phyloP scores from a whole-genome alignment of 2,113 vertebrate genomes.

The Pangasianodon hypophthalmus region DNA sequence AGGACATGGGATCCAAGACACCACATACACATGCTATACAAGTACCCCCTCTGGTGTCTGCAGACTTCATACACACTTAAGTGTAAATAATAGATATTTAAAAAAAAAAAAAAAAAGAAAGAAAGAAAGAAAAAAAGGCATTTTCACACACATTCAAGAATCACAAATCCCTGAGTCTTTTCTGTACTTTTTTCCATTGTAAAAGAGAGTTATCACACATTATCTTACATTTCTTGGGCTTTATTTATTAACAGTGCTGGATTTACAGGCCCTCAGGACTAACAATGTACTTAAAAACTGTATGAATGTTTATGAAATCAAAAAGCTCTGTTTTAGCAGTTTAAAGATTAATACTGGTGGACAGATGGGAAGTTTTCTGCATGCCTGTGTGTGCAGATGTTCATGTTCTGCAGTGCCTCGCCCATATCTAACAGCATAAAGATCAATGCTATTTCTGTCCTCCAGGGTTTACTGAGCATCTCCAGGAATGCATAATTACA shows the following conservation, averaged over 20 bases:
- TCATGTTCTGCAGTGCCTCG: slow-evolving; percentile 58
- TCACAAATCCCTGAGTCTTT: neutral
- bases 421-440: slow-evolving; percentile 33
- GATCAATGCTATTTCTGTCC: slow-evolving; percentile 16
- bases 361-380: neutral
- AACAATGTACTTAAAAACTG: neutral
- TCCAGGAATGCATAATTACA: neutral
- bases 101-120: neutral
- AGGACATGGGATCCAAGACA: neutral
- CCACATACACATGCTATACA: slow-evolving; percentile 42
- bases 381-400: neutral
- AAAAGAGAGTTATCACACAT: neutral
- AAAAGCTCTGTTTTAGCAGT: neutral
- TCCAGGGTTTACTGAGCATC: slow-evolving; percentile 1
- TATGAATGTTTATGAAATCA: neutral
- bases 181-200: neutral
- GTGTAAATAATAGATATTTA: neutral
- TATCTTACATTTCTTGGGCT: neutral
- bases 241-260: neutral
- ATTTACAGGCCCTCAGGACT: neutral
- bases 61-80: slow-evolving; percentile 6
- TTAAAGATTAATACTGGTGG: neutral
- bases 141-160: neutral
- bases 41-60: slow-evolving; percentile 55
- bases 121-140: neutral